These are phyloP conservation scores for Hippocampus barbouri DNA, from an alignment of 2,113 vertebrate genomes.

Conservation along the genomic window DNA sequence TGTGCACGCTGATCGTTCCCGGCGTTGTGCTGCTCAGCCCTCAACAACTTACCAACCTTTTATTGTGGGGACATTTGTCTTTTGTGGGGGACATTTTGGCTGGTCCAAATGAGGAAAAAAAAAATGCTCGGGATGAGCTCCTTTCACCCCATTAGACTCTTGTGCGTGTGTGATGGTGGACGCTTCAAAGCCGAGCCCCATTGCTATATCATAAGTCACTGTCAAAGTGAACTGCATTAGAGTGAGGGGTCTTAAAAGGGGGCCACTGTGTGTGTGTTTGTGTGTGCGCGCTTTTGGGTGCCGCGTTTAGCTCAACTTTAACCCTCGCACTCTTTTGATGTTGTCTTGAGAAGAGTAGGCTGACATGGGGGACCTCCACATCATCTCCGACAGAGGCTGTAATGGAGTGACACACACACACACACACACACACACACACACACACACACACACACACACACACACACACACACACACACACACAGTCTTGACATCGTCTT, in stretches of 20 bases:
- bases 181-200: conserved; percentile 60
- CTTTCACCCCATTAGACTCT: background rate
- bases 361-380: conserved; percentile 48
- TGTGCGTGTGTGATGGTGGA: conserved; percentile 54
- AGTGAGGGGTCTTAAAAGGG: conserved; percentile 18
- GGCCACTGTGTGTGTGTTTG: conserved; percentile 18
- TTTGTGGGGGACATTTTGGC: background rate
- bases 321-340: conserved; percentile 66
- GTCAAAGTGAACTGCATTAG: conserved; percentile 49
- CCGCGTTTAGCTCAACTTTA: conserved; percentile 59
- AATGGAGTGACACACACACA: conserved; percentile 36
- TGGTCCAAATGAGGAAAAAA: background rate
- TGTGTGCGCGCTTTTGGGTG: conserved; percentile 28
- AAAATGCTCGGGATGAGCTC: conserved; percentile 1
- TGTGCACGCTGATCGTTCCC: conserved; percentile 4
- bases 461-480: conserved; percentile 29
- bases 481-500: conserved; percentile 55
- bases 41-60: conserved; percentile 1
- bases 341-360: conserved; percentile 56
- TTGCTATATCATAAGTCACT: conserved; percentile 59
- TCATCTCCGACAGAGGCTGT: conserved; percentile 54
- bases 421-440: conserved; percentile 34
- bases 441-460: conserved; percentile 11
- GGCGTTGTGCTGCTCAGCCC: background rate
- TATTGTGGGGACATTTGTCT: conserved; percentile 11